Percentiles rank a stretch among this genome's conserved stretches.
Conservation (phyloP, 2,113 vertebrate species). For the Crotalus helleri region DNA sequence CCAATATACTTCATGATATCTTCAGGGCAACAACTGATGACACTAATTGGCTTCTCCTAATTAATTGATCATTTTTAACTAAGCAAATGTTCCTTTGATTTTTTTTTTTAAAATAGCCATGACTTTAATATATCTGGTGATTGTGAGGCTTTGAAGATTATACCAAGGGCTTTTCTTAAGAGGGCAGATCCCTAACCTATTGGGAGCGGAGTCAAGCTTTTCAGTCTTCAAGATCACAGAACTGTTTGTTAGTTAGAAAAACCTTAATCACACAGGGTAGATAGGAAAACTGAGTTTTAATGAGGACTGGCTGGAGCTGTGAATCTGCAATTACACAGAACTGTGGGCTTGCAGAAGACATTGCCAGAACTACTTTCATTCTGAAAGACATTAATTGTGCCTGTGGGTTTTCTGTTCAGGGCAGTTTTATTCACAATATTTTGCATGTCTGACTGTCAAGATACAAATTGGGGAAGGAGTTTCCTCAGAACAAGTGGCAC, state of each 20-base stretch:
- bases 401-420: background rate
- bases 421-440: constrained; percentile 21
- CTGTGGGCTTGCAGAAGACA: background rate
- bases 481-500: accelerated
- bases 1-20: background rate
- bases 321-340: constrained; percentile 34
- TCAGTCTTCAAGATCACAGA: constrained; percentile 47
- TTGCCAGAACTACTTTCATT: constrained; percentile 40
- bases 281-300: constrained; percentile 51
- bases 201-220: constrained; percentile 52
- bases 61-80: background rate
- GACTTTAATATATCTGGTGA: constrained; percentile 49
- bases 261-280: background rate
- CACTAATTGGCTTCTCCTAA: background rate
- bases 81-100: constrained; percentile 35
- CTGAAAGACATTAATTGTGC: background rate
- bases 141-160: background rate
- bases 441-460: accelerated
- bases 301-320: constrained; percentile 35
- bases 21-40: background rate
- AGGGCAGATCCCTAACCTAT: constrained; percentile 47
- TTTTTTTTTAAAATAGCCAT: constrained; percentile 16
- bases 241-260: constrained; percentile 14
- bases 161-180: constrained; percentile 38
- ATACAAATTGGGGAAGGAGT: background rate